These are phyloP conservation scores for Marisa cornuarietis DNA, from an alignment of 1,140 invertebrate species.

Conservation along the genomic window DNA sequence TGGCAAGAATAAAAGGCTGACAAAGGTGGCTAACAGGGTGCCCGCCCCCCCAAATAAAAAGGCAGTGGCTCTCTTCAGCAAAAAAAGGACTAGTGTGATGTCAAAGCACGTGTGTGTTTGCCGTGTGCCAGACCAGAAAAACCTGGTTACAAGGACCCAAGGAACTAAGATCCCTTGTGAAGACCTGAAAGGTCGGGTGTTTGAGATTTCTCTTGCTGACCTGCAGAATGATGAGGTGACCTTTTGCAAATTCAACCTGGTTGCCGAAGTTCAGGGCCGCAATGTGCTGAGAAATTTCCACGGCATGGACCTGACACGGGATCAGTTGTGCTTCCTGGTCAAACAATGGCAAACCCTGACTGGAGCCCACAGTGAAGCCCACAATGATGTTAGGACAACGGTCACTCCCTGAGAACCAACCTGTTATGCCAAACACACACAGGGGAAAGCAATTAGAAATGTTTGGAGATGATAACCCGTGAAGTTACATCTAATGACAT, in stretches of 20 bases:
- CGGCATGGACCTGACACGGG: slow-evolving; percentile 98
- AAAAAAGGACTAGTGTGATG: slow-evolving; percentile 99
- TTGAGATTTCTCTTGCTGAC: slow-evolving; percentile 97
- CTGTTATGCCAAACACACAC: too few relatives aligned
- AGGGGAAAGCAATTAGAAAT: too few relatives aligned
- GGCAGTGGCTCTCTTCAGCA: slow-evolving; percentile 98
- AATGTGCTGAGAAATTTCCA: slow-evolving; percentile 99
- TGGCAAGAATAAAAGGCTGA: slow-evolving; percentile 98
- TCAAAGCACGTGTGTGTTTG: slow-evolving; percentile 98
- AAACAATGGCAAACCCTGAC: slow-evolving; percentile 99
- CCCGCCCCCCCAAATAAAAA: slow-evolving; percentile 99
- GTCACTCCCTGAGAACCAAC: too few relatives aligned
- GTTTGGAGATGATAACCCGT: slow-evolving; percentile 92
- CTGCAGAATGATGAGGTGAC: slow-evolving; percentile 95
- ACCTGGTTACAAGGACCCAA: slow-evolving; percentile 96
- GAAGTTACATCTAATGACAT: slow-evolving; percentile 89
- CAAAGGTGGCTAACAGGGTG: slow-evolving; percentile 98
- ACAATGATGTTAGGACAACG: slow-evolving; percentile 95
- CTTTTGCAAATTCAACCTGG: slow-evolving; percentile 96
- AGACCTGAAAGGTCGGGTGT: slow-evolving; percentile 95
- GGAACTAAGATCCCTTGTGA: slow-evolving; percentile 97
- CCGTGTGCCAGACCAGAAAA: slow-evolving; percentile 95
- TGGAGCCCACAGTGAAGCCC: too few relatives aligned
- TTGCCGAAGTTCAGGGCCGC: slow-evolving; percentile 72
- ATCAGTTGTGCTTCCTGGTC: slow-evolving; percentile 97